A percentile compares a stretch with the other conserved stretches of the same genome.
Conservation (phyloP, 2,888 invertebrate species). For the Prenolepis imparis region DNA sequence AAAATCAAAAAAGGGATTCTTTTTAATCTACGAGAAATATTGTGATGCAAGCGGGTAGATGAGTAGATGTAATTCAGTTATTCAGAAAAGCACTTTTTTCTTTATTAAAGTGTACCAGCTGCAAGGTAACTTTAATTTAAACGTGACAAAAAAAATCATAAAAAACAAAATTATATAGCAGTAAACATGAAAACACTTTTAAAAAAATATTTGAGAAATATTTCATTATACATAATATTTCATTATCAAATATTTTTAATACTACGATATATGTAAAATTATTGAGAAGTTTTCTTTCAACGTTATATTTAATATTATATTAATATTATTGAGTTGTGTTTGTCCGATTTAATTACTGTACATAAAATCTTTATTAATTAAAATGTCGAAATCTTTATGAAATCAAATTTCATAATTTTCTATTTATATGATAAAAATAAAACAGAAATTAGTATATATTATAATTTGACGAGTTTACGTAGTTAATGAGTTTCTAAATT, state of each 20-base stretch:
- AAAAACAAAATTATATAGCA: not conserved
- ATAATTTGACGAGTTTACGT: too few species aligned
- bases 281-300: not conserved
- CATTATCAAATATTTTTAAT: slow-evolving; percentile 3
- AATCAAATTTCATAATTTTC: not conserved
- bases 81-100: not conserved
- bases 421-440: not conserved
- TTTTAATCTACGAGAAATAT: not conserved
- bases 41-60: not conserved
- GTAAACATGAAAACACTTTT: not conserved
- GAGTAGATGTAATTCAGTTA: not conserved
- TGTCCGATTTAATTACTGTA: not conserved
- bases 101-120: not conserved
- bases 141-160: not conserved
- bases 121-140: not conserved
- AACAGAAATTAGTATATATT: too few species aligned
- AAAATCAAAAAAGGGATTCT: not conserved
- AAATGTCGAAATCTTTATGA: not conserved
- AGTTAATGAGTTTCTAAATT: too few species aligned
- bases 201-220: not conserved
- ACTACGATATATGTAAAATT: not conserved
- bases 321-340: not conserved
- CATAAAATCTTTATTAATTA: not conserved
- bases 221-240: not conserved
- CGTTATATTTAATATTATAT: not conserved